Conservation (phyloP, 2,797 vertebrate species). For the Semotilus atromaculatus region DNA sequence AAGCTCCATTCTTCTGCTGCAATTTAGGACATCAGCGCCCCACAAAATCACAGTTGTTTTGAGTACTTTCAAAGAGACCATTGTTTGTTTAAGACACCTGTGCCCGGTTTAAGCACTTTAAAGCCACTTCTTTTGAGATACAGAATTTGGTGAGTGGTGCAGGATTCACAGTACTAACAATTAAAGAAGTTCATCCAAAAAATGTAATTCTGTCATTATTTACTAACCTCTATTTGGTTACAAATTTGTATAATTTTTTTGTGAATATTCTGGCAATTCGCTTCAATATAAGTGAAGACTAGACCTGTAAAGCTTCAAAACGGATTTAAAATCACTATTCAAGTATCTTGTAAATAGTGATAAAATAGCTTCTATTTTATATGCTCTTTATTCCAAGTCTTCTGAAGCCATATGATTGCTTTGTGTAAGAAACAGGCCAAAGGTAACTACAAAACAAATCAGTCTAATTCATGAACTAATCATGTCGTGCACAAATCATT, state of each 20-base stretch:
- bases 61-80: conserved; percentile 69
- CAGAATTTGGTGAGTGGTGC: conserved; percentile 16
- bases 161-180: not conserved
- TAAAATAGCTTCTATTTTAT: too few species aligned
- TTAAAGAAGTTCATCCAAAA: not conserved
- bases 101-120: conserved; percentile 47
- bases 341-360: too few species aligned
- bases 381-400: not conserved
- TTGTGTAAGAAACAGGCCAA: not conserved
- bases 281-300: not conserved
- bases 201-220: not conserved
- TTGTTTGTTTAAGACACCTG: conserved; percentile 61
- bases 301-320: not conserved
- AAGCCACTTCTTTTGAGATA: conserved; percentile 15
- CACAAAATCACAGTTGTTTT: conserved; percentile 80
- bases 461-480: not conserved
- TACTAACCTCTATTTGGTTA: not conserved
- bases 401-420: not conserved
- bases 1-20: conserved; percentile 84
- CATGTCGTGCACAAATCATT: not conserved
- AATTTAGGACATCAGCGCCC: conserved; percentile 84
- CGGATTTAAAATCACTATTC: not conserved
- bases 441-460: not conserved
- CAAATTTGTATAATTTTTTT: not conserved
- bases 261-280: not conserved